phyloP scores from a whole-genome alignment of 2,888 invertebrate species.

The Crematogaster levior region DNA sequence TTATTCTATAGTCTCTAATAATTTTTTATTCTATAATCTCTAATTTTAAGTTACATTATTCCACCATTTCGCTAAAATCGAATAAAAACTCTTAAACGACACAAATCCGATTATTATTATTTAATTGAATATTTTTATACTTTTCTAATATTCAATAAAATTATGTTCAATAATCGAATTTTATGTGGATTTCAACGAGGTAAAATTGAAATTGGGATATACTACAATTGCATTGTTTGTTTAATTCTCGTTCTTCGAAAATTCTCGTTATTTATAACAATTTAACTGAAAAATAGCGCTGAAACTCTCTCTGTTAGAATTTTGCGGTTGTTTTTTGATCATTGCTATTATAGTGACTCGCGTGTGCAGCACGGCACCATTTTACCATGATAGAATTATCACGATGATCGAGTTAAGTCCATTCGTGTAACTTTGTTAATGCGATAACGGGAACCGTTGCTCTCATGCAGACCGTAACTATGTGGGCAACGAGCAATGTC shows the following conservation, averaged over 20 bases:
- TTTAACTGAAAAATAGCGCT: not conserved
- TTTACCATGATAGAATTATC: conserved; percentile 43
- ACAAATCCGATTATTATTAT: not conserved
- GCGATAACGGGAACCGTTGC: conserved; percentile 35
- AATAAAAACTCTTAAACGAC: not conserved
- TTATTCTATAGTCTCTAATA: not conserved
- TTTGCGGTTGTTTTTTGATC: conserved; percentile 19
- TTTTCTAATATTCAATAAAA: not conserved
- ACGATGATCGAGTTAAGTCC: conserved; percentile 42
- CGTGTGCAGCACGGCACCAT: conserved; percentile 2
- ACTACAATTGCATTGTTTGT: not conserved
- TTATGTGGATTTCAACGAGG: not conserved
- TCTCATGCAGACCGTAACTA: conserved; percentile 30
- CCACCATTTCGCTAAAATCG: not conserved
- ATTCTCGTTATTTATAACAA: conserved; percentile 5
- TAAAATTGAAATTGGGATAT: not conserved
- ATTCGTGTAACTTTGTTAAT: conserved; percentile 50
- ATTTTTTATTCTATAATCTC: not conserved
- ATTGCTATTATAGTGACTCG: conserved; percentile 15
- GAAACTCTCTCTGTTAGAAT: not conserved
- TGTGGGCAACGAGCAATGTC: conserved; percentile 34
- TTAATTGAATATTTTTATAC: not conserved
- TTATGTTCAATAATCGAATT: not conserved
- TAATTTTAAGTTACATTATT: not conserved
- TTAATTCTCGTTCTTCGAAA: too few relatives aligned